Evolutionary conservation across 35 echinoderm and acorn worm genomes (phyloP), one percentile per base, ranked within the genome.

Genomic region (Eucidaris tribuloides): DNA sequence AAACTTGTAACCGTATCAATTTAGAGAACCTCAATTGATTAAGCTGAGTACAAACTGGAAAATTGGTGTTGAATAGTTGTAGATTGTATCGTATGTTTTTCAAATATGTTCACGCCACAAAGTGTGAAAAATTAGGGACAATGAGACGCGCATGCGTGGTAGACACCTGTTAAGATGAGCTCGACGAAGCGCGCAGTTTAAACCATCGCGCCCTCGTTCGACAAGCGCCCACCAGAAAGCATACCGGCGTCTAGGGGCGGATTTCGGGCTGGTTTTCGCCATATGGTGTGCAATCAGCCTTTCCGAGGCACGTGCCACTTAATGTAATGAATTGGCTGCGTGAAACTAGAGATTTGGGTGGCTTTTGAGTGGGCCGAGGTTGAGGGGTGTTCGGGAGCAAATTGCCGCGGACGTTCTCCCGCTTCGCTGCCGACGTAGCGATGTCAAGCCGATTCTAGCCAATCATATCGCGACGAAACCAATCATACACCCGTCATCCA

Each of bases 261-360:
- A 45, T 84, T 66, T 22, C 71, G 60, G 23, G 14, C 42, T 58
- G 31, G 37, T 77, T 76, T 43, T 62, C 46, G 85, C 65, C 85
- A 88, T 88, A 88, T 88, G 85, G 85, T 88, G 85, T 79, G 78
- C 85, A 88, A 88, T 88, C 85, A 88, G 76, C 34, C 76, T 64
- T 33, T 58, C 62, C 27, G n/a, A 39, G 85, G 38, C 85, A 88
- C 85, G 85, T 88, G 85, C 76, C 76, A 60, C 57, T 88, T 88
- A 88, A 88, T 88, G 76, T 88, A 81, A 88, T 88, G 85, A 88
- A 87, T 88, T 88, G 85, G 56, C 62, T 36, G 43, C 36, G 52
- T 88, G 85, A 88, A 88, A 88, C 71, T 62, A 58, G 58, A 81
- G 76, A 78, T 81, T 79, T 46, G 44, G 63, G 45, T 20, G 35